phyloP scores from a whole-genome alignment of 1,140 invertebrate species.

The Neomicropteryx cornuta region DNA sequence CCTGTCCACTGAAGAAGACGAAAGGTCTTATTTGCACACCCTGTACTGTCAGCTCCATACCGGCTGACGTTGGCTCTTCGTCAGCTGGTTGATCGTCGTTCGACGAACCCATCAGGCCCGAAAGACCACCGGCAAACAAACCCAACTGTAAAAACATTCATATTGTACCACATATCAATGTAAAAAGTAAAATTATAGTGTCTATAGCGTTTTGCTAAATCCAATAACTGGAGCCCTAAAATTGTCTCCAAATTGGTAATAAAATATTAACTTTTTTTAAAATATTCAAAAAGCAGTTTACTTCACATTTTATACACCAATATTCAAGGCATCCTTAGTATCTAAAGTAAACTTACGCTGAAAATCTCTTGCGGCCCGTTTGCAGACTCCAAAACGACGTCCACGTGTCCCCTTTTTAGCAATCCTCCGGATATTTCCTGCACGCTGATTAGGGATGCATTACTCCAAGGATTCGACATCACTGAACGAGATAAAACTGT shows the following conservation, averaged over 20 bases:
- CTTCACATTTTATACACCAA: neutral
- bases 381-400: conserved; percentile 51
- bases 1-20: conserved; percentile 73
- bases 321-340: neutral
- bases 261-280: neutral
- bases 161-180: neutral
- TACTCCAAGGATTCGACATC: conserved; percentile 44
- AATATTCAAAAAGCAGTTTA: conserved; percentile 3
- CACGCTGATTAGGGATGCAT: conserved; percentile 60
- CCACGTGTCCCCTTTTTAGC: conserved; percentile 63
- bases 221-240: neutral
- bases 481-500: conserved; percentile 56
- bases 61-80: conserved; percentile 60
- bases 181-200: conserved; percentile 4
- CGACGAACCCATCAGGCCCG: conserved; percentile 47
- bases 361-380: conserved; percentile 38
- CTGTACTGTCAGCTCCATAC: conserved; percentile 71
- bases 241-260: neutral
- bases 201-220: neutral
- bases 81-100: conserved; percentile 32
- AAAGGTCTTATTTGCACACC: conserved; percentile 72
- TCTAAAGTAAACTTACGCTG: conserved; percentile 24
- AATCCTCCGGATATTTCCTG: conserved; percentile 65
- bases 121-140: conserved; percentile 69
- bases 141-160: conserved; percentile 47